These are phyloP conservation scores for Ptiloglossa arizonensis DNA, from an alignment of 1,140 invertebrate species.

Conservation along the genomic window DNA sequence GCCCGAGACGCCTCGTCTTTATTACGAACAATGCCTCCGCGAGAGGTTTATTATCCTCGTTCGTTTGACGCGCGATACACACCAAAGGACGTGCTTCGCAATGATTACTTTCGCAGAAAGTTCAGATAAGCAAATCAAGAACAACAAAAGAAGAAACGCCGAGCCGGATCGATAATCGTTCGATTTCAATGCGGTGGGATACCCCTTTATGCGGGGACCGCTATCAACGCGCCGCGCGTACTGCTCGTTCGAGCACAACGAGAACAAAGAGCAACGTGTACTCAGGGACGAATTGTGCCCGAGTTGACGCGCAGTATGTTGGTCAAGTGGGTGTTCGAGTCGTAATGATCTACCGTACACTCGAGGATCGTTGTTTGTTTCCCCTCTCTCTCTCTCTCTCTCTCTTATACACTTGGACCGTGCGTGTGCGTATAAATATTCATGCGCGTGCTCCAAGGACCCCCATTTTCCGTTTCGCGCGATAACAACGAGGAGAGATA, in stretches of 20 bases:
- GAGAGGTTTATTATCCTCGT: slow-evolving; percentile 62
- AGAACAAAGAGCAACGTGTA: slow-evolving; percentile 60
- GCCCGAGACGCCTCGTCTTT: slow-evolving; percentile 37
- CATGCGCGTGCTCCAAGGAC: slow-evolving; percentile 49
- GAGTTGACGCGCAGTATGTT: slow-evolving; percentile 57
- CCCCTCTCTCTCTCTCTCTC: too few species aligned
- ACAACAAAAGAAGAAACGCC: slow-evolving; percentile 38
- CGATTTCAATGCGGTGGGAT: slow-evolving; percentile 60
- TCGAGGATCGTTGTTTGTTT: background rate
- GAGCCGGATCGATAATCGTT: slow-evolving; percentile 56
- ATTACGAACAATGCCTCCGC: slow-evolving; percentile 61
- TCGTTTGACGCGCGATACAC: slow-evolving; percentile 47
- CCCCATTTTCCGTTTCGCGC: slow-evolving; percentile 1
- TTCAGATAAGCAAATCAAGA: slow-evolving; percentile 60
- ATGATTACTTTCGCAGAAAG: slow-evolving; percentile 54
- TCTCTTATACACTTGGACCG: too few species aligned
- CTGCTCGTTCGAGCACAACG: slow-evolving; percentile 53
- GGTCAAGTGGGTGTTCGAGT: slow-evolving; percentile 57
- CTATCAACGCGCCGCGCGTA: slow-evolving; percentile 51
- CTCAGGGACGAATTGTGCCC: slow-evolving; percentile 63
- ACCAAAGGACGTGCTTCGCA: slow-evolving; percentile 44
- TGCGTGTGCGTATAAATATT: slow-evolving; percentile 53
- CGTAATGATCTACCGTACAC: slow-evolving; percentile 52
- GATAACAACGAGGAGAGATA: slow-evolving; percentile 41
- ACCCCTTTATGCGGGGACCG: slow-evolving; percentile 17